A percentile compares a stretch with the other conserved stretches of the same genome.
phyloP scores from a whole-genome alignment of 2,113 vertebrate genomes.

The Arothron firmamentum region DNA sequence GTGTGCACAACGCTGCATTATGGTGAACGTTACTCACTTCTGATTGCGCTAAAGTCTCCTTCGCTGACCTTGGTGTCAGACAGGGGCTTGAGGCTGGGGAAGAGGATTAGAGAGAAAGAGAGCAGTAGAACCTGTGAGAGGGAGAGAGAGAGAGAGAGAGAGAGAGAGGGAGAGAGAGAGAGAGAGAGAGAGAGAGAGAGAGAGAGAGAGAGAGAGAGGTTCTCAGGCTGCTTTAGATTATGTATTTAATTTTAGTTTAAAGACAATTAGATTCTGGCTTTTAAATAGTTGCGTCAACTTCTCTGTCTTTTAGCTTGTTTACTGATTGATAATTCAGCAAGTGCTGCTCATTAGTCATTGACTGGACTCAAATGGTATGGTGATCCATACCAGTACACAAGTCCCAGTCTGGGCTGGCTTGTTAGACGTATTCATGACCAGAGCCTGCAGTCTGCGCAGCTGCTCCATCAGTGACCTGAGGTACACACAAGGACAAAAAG shows the following conservation, averaged over 20 bases:
- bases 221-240: no score
- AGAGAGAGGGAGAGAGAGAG: slow-evolving; percentile 82
- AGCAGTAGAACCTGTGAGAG: slow-evolving; percentile 84
- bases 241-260: no score
- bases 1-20: slow-evolving; percentile 6
- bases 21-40: slow-evolving; percentile 76
- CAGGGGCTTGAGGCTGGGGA: slow-evolving; percentile 88
- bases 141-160: not conserved
- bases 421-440: slow-evolving; percentile 84
- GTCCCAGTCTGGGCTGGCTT: slow-evolving; percentile 87
- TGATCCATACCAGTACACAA: slow-evolving; percentile 78
- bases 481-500: slow-evolving; percentile 1
- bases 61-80: slow-evolving; percentile 76
- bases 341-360: not conserved
- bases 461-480: slow-evolving; percentile 88
- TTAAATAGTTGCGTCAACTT: no score
- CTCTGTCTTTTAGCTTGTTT: no score
- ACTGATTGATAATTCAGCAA: no score
- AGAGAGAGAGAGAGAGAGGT: not conserved
- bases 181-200: slow-evolving; percentile 82
- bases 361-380: not conserved
- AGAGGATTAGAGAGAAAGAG: slow-evolving; percentile 87
- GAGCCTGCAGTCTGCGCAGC: slow-evolving; percentile 84
- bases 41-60: slow-evolving; percentile 82
- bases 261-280: no score